Evolutionary conservation across 2,888 invertebrate species (phyloP), one percentile per base, ranked within the genome.

Genomic region (Allolobophora icterica): DNA sequence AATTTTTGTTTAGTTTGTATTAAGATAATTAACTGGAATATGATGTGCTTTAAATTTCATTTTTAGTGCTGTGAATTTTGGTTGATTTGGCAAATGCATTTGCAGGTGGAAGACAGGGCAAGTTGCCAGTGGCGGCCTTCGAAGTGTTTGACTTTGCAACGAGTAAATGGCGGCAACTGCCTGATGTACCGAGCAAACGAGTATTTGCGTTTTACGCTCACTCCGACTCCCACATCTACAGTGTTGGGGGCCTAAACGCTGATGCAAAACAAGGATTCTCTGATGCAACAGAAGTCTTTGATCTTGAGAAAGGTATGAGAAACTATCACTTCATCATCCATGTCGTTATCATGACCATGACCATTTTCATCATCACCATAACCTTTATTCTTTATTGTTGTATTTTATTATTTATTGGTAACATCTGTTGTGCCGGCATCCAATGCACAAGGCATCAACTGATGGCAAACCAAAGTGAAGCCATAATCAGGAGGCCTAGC

Each of bases 51-150:
- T 8, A 71, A 71, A 2, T 71, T 71, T 11, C 8, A 17, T 71
- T n/a, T 1, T 3, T 71, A 71, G n/a, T 11, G 71, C 6, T 71
- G 71, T 71, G n/a, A 71, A n/a, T 71, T n/a, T 71, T 71, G n/a
- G n/a, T 71, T 71, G 71, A 30, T 71, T 71, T 71, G 71, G 71
- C 11, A 89, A 35, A 34, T 45, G 42, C 34, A 34, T 21, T 89
- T 89, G 71, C 92, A 95, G 95, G 95, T 92, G 95, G 95, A 21
- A 92, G 95, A 91, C 94, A 94, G 92, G 95, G 95, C 11, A 95
- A 94, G 92, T 91, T 94, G 40, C 94, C 95, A 17, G 93, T 93
- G 40, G 91, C 93, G 87, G 94, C 94, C 1, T 94, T 94, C 92
- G 95, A 95, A 92, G 94, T 94, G 83, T 95, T 93, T 93, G 94